Base-by-base conservation (phyloP, 2,888 invertebrate genomes). In the Muschampia plurimacula region DNA sequence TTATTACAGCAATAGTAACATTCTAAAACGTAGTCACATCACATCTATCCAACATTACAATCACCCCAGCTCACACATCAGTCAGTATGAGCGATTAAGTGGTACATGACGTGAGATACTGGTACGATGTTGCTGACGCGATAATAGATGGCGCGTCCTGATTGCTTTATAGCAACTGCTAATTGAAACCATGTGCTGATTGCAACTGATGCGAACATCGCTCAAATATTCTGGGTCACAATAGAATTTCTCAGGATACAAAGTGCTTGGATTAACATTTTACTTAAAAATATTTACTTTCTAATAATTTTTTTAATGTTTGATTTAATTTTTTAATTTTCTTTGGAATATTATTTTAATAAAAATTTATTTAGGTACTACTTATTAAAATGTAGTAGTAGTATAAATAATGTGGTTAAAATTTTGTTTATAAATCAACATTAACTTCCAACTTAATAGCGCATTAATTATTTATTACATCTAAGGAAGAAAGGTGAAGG, bases 41-140 rank as follows among this genome's bases (percentile, higher is more conserved):
- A 22, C 57, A 57, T 2, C 22, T 46, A 67, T 63, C 15, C 32
- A 63, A 52, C 67, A 72, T 66, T 60, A 67, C 67, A 66, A 71
- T 71, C 67, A 63, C 62, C 44, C 55, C 36, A 36, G 72, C 67
- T 67, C 36, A 72, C 67, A 62, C 72, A 72, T 72, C 72, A 72
- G 62, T 72, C 72, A 72, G 71, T 67, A 67, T 67, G 67, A 67
- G 66, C 67, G 71, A 67, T 72, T 72, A 60, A 62, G 67, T 63
- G 72, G 72, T 72, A 72, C 67, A 72, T 67, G 67, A 72, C 66
- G 67, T 72, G 72, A 72, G 72, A 72, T 72, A 72, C 72, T 68
- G 67, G 57, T 67, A 67, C 72, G 72, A 67, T 72, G 72, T 67
- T 72, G 72, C 72, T 72, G 72, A 72, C 72, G 72, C 67, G 67